phyloP scores from a whole-genome alignment of 2,888 invertebrate genomes.

The Cepaea hortensis region DNA sequence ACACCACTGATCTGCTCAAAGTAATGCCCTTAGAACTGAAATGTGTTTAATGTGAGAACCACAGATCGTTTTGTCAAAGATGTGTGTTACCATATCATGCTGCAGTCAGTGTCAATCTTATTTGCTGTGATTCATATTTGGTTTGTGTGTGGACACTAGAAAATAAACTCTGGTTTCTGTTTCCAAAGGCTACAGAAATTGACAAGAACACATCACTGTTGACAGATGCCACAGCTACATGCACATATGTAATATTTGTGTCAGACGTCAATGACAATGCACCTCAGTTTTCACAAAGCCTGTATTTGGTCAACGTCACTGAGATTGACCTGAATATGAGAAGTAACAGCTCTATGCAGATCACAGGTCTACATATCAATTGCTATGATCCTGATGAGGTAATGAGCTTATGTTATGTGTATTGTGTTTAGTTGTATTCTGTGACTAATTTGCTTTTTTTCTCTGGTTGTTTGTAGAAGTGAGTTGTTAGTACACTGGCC shows the following conservation, averaged over 20 bases:
- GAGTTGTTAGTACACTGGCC: too few relatives aligned
- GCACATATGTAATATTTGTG: constrained; percentile 29
- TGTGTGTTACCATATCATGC: too few relatives aligned
- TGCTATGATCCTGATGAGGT: constrained; percentile 44
- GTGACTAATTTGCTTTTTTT: neutral
- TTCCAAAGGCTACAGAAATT: constrained; percentile 39
- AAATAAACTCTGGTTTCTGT: neutral
- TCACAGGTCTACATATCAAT: constrained; percentile 38
- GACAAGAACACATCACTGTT: neutral
- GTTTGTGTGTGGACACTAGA: too few relatives aligned
- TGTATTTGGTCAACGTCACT: constrained; percentile 42
- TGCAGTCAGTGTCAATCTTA: too few relatives aligned
- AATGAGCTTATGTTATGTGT: neutral
- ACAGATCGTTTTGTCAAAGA: too few relatives aligned
- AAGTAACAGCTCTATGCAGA: constrained; percentile 6
- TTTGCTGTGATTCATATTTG: too few relatives aligned
- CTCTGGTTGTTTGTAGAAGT: too few relatives aligned
- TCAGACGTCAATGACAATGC: constrained; percentile 51
- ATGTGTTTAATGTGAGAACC: too few relatives aligned
- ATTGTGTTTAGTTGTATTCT: neutral
- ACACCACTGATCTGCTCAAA: too few relatives aligned
- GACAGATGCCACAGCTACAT: constrained; percentile 29
- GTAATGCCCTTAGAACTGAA: too few relatives aligned
- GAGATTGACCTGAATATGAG: constrained; percentile 11
- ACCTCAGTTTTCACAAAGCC: constrained; percentile 33